These are phyloP conservation scores for Tolmerus cingulatus DNA, from an alignment of 2,888 invertebrate species.

Conservation along the genomic window DNA sequence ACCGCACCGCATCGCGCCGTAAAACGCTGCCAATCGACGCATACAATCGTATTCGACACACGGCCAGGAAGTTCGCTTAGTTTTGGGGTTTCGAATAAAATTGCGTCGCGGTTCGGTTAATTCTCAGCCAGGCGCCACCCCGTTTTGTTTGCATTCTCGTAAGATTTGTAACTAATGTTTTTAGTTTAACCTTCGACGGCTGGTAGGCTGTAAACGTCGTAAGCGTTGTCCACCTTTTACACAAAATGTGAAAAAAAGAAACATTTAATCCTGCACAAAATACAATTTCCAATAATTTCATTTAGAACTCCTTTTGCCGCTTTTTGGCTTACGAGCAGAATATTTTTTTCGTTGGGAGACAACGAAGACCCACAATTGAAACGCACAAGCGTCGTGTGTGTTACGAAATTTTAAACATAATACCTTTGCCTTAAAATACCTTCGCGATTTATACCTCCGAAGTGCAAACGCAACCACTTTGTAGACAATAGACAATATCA, in stretches of 20 bases:
- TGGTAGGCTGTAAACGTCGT: not conserved
- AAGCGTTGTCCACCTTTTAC: not conserved
- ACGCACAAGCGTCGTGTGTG: slow-evolving; percentile 19
- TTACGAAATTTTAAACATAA: slow-evolving; percentile 34
- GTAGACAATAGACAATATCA: not conserved
- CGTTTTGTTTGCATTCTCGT: not conserved
- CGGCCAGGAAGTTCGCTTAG: not conserved
- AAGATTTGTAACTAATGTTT: not conserved
- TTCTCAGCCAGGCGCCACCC: not conserved
- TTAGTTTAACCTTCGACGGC: slow-evolving; percentile 1
- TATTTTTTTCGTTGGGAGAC: slow-evolving; percentile 12
- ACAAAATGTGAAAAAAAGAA: not conserved
- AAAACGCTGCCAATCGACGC: not conserved
- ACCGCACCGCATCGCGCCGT: not conserved
- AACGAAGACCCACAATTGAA: slow-evolving; percentile 29
- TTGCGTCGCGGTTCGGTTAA: not conserved
- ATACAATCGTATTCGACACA: not conserved
- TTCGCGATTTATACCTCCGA: not conserved
- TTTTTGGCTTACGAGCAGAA: not conserved
- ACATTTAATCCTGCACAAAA: slow-evolving; percentile 21
- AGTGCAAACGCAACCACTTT: slow-evolving; percentile 22
- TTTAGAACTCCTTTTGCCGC: not conserved
- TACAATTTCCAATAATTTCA: slow-evolving; percentile 26
- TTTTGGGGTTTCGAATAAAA: not conserved
- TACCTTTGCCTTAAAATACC: slow-evolving; percentile 24